Conservation (phyloP, 2,113 vertebrate genomes). For the Coryphaenoides rupestris region DNA sequence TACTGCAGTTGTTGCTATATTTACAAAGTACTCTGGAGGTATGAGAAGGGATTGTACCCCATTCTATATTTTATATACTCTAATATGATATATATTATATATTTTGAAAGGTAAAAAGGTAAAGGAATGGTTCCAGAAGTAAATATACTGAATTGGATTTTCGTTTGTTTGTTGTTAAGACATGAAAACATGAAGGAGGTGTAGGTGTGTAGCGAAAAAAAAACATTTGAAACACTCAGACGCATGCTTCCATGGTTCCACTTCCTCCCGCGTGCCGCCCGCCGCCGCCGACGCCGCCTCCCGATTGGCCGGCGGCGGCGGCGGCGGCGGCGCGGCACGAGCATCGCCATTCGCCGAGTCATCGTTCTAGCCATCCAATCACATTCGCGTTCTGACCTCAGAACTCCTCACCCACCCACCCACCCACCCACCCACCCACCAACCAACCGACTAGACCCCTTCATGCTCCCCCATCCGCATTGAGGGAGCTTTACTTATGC, state of each 20-base stretch:
- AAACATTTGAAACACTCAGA: constrained; percentile 65
- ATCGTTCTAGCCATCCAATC: constrained; percentile 44
- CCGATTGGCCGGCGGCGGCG: constrained; percentile 48
- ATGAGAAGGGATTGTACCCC: constrained; percentile 74
- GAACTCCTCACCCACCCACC: constrained; percentile 38
- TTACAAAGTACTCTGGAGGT: constrained; percentile 69
- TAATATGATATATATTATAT: constrained; percentile 77
- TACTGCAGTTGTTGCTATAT: constrained; percentile 70
- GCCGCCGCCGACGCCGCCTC: constrained; percentile 62
- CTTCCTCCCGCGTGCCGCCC: constrained; percentile 62
- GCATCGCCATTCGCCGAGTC: constrained; percentile 52
- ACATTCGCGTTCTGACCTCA: constrained; percentile 51
- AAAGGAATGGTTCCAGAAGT: constrained; percentile 73
- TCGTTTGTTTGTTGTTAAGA: constrained; percentile 64
- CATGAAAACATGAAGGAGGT: constrained; percentile 72
- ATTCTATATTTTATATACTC: constrained; percentile 82
- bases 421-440: constrained; percentile 40
- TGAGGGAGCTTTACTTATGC: constrained; percentile 75
- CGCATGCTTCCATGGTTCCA: constrained; percentile 50
- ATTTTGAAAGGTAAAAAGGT: constrained; percentile 77
- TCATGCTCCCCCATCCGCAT: constrained; percentile 65
- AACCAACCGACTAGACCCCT: constrained; percentile 63
- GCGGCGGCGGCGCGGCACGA: constrained; percentile 41
- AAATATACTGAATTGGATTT: constrained; percentile 69
- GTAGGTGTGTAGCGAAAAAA: constrained; percentile 65